A percentile compares a stretch with the other conserved stretches of the same genome.
phyloP scores from a whole-genome alignment of 1,140 invertebrate genomes.

The Bemisia tabaci region DNA sequence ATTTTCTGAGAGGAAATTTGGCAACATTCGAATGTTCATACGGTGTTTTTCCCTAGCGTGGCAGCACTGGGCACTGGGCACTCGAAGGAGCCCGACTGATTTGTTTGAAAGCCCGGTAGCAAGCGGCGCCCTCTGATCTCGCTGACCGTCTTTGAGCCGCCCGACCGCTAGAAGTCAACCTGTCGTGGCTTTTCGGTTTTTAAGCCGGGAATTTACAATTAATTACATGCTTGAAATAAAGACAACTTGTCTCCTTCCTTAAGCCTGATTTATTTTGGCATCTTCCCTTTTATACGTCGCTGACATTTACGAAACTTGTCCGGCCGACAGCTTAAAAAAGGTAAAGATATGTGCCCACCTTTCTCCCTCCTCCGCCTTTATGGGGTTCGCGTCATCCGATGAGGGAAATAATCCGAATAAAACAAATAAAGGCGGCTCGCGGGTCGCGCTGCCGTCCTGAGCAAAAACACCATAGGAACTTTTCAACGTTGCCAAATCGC shows the following conservation, averaged over 20 bases:
- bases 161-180: background rate
- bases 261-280: background rate
- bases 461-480: no score
- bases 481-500: no score
- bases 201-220: background rate
- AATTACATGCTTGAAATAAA: background rate
- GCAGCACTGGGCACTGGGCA: background rate
- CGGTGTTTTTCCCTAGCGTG: no score
- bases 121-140: background rate
- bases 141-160: background rate
- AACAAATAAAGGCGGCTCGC: no score
- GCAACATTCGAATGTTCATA: no score
- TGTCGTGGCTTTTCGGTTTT: background rate
- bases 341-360: background rate
- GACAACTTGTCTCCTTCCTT: background rate
- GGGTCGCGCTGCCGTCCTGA: no score
- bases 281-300: background rate
- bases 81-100: background rate
- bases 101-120: background rate
- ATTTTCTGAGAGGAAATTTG: no score
- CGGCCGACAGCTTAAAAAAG: background rate
- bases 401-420: no score
- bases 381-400: no score
- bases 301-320: background rate
- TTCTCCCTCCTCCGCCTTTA: background rate